phyloP scores from a whole-genome alignment of 2,113 vertebrate genomes.

The Hystrix brachyura region DNA sequence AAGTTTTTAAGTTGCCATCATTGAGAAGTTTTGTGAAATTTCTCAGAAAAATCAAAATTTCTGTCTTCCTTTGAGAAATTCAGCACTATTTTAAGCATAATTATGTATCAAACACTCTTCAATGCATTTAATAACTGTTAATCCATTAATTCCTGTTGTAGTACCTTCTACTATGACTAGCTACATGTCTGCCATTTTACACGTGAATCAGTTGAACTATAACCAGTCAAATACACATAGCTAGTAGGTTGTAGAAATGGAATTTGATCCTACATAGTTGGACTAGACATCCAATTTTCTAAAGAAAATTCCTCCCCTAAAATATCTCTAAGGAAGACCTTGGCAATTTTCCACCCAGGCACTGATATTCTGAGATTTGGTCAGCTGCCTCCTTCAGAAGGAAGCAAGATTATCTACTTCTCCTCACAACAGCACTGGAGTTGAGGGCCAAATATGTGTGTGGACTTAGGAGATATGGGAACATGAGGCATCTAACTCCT shows the following conservation, averaged over 20 bases:
- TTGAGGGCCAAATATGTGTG: not conserved
- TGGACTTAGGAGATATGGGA: not conserved
- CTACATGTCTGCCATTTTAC: not conserved
- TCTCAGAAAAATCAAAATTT: not conserved
- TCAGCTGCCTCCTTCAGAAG: not conserved
- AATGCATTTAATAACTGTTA: not conserved
- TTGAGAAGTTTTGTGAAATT: not conserved
- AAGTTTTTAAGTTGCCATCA: not conserved
- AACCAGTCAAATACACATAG: not conserved
- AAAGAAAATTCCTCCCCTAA: not conserved
- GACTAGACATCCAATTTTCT: not conserved
- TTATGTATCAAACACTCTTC: not conserved
- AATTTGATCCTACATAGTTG: not conserved
- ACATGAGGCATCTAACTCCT: not conserved
- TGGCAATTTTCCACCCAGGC: not conserved
- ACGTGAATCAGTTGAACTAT: not conserved
- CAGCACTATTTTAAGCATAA: not conserved
- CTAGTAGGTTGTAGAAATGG: not conserved
- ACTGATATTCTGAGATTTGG: not conserved
- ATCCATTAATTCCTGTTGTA: not conserved
- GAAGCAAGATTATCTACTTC: not conserved
- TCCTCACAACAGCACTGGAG: not conserved
- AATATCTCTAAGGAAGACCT: not conserved
- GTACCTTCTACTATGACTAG: not conserved
- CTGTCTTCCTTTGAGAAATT: not conserved